Conservation (phyloP, 2,113 vertebrate species). For the Pygathrix nemaeus region DNA sequence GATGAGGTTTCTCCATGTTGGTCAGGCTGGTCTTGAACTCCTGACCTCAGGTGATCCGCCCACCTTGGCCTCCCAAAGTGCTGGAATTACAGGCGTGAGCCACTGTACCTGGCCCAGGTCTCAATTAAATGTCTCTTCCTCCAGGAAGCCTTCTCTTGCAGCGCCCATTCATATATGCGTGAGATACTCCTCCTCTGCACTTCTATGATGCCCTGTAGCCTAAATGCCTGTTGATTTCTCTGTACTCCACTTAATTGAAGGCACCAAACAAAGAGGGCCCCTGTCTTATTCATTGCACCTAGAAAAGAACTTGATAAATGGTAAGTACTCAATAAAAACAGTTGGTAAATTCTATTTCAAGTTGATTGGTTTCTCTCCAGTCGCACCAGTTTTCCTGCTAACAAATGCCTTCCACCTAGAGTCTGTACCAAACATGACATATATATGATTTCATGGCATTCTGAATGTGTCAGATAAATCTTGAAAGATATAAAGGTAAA, state of each 20-base stretch:
- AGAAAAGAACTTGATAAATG: not conserved
- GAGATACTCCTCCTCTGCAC: not conserved
- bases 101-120: not conserved
- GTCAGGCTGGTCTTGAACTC: no score
- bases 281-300: not conserved
- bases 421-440: not conserved
- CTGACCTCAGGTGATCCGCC: no score
- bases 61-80: no score
- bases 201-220: not conserved
- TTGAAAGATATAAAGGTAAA: not conserved
- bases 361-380: not conserved
- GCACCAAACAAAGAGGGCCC: not conserved
- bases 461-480: not conserved
- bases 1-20: no score
- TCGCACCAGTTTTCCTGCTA: not conserved
- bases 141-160: not conserved
- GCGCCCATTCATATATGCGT: not conserved
- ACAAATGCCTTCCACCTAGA: not conserved
- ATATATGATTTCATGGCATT: not conserved
- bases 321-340: not conserved
- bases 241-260: accelerated
- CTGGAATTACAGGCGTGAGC: no score
- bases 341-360: not conserved
- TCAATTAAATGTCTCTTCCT: not conserved
- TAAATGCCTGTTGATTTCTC: not conserved